phyloP scores from a whole-genome alignment of 2,797 vertebrate species.

The Sebastolobus alascanus region DNA sequence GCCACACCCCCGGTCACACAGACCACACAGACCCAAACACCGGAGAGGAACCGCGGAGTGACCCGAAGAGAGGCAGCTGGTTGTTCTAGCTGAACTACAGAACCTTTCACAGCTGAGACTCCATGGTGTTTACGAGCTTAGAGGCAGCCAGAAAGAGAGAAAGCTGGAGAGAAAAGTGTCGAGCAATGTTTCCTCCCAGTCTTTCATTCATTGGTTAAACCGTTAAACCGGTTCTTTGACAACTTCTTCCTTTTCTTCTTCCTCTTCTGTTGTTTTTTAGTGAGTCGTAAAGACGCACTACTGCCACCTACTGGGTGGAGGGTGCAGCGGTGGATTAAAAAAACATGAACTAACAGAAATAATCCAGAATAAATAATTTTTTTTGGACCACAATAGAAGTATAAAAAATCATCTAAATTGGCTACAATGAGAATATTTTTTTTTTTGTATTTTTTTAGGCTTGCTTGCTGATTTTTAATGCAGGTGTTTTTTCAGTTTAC shows the following conservation, averaged over 20 bases:
- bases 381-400: neutral
- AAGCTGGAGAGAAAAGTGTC: neutral
- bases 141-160: neutral
- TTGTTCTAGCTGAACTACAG: neutral
- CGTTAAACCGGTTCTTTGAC: neutral
- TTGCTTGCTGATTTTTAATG: neutral
- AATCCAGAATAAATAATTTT: neutral
- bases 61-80: neutral
- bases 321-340: too few species aligned
- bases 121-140: neutral
- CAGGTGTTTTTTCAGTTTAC: neutral
- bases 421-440: neutral
- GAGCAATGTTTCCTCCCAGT: conserved; percentile 14
- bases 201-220: conserved; percentile 31
- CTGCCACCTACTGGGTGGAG: conserved; percentile 21
- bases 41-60: neutral
- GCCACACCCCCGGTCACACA: neutral
- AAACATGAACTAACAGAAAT: neutral
- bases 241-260: conserved; percentile 22
- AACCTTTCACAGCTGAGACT: neutral
- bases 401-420: neutral
- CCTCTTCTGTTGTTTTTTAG: neutral
- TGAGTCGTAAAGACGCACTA: neutral
- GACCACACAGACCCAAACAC: neutral
- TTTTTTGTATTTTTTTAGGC: neutral